These are phyloP conservation scores for Tetragnatha versicolor DNA, from an alignment of 1,140 invertebrate genomes.

Conservation along the genomic window DNA sequence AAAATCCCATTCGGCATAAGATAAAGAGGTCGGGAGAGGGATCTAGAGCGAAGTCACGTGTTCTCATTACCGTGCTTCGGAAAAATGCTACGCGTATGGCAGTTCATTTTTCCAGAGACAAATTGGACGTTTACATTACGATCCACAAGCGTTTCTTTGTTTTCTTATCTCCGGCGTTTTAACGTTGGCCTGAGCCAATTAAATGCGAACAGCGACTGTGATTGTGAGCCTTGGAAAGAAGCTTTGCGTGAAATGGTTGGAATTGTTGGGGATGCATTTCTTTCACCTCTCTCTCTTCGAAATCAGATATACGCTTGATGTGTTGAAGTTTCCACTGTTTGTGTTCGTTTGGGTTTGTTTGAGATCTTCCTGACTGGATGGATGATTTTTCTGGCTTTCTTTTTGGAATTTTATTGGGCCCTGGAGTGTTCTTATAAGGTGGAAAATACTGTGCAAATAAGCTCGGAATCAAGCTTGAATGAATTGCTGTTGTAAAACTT, in stretches of 20 bases:
- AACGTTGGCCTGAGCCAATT: conserved; percentile 1
- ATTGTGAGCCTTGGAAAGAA: neutral
- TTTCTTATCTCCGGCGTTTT: conserved; percentile 10
- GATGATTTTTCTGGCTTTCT: neutral
- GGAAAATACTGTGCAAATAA: too few species aligned
- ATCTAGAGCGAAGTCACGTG: conserved; percentile 16
- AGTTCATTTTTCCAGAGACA: neutral
- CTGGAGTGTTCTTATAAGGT: too few species aligned
- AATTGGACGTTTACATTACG: conserved; percentile 18
- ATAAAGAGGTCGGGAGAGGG: too few species aligned
- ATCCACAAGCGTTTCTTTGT: conserved; percentile 9
- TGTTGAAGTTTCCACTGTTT: too few species aligned
- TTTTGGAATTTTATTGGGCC: too few species aligned
- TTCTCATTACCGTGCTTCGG: neutral
- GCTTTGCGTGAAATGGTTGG: too few species aligned
- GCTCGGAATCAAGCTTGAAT: too few species aligned
- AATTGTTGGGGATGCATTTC: too few species aligned
- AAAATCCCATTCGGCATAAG: too few species aligned
- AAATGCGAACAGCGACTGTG: conserved; percentile 3
- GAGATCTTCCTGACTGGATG: neutral
- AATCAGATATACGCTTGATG: neutral
- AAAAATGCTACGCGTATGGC: neutral
- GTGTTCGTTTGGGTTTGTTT: too few species aligned
- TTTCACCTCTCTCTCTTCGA: too few species aligned
- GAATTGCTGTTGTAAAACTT: too few species aligned